phyloP scores from a whole-genome alignment of 2,888 invertebrate species.

The Spisula subtruncata region DNA sequence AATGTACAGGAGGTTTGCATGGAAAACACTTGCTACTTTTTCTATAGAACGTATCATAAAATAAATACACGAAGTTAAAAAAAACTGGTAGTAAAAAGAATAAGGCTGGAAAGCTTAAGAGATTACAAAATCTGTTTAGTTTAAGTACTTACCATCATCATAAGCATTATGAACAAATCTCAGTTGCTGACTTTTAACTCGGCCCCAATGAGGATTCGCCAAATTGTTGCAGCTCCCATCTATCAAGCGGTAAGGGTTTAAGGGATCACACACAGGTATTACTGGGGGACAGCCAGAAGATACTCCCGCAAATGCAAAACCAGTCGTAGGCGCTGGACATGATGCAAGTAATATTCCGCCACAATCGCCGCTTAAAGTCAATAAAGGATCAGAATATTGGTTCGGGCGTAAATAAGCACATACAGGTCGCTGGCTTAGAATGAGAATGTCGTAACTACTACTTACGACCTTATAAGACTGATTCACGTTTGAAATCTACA shows the following conservation, averaged over 20 bases:
- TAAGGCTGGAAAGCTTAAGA: no score
- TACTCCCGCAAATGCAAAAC: neutral
- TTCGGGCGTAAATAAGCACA: no score
- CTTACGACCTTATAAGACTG: no score
- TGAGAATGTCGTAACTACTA: no score
- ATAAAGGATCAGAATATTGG: neutral
- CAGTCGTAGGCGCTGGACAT: neutral
- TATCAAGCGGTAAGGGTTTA: neutral
- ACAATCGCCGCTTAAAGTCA: neutral
- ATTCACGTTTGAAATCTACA: no score
- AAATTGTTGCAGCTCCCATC: neutral
- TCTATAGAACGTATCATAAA: no score
- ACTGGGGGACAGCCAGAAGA: neutral
- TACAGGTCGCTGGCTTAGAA: no score
- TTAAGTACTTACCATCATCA: neutral
- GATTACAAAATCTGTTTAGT: no score
- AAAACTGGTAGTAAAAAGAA: no score
- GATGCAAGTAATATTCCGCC: neutral
- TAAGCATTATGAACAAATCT: neutral
- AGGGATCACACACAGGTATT: neutral
- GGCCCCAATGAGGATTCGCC: neutral
- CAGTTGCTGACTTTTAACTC: neutral
- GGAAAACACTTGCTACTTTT: neutral
- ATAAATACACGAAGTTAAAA: no score
- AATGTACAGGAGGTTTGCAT: neutral